Evolutionary conservation across 2,888 invertebrate genomes (phyloP).

Genomic region (Chalcis sispes): DNA sequence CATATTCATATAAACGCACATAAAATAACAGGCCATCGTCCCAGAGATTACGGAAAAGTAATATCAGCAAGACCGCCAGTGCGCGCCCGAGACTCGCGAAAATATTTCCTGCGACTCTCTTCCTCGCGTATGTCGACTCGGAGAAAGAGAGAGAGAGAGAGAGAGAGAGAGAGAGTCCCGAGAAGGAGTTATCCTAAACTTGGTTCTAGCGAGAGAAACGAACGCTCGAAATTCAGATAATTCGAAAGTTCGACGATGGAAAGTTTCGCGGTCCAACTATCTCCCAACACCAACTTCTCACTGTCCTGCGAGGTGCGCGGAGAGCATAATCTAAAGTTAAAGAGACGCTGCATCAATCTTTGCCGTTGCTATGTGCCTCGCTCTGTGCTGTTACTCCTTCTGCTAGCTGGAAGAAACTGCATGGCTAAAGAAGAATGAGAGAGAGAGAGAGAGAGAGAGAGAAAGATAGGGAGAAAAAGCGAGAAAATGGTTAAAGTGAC

Average conservation of each 20-base stretch:
- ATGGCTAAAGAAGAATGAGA: neutral
- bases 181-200: constrained; percentile 43
- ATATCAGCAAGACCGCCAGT: constrained; percentile 22
- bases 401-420: neutral
- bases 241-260: constrained; percentile 68
- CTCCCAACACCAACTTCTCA: constrained; percentile 64
- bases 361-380: constrained; percentile 34
- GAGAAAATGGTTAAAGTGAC: too few species aligned
- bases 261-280: constrained; percentile 69
- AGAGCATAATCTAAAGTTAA: constrained; percentile 64
- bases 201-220: constrained; percentile 24
- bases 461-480: too few species aligned
- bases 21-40: neutral
- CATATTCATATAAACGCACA: neutral
- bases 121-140: neutral
- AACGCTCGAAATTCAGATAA: constrained; percentile 69
- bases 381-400: neutral
- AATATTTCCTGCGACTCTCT: constrained; percentile 37
- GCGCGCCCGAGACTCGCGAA: constrained; percentile 16
- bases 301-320: constrained; percentile 59
- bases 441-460: neutral
- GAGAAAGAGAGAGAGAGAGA: too few species aligned
- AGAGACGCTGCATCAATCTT: constrained; percentile 64
- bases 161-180: neutral
- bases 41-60: constrained; percentile 39